phyloP scores from a whole-genome alignment of 2,797 vertebrate species.

The Pangasius krempfi region DNA sequence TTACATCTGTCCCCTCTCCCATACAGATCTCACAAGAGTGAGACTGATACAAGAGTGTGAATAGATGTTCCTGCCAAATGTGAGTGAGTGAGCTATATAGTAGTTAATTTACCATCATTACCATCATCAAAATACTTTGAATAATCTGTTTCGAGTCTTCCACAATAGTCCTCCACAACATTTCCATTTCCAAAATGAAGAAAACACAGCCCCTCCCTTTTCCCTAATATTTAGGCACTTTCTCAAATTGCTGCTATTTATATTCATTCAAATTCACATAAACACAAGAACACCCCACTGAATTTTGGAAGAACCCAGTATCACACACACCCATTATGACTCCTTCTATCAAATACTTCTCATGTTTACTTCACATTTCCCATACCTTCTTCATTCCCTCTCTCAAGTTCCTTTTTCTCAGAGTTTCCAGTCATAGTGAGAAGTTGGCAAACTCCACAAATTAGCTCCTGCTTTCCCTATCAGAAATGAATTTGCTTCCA shows the following conservation, averaged over 20 bases:
- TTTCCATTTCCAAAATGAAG: background rate
- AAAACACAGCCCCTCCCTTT: background rate
- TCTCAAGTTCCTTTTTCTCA: background rate
- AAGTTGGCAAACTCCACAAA: background rate
- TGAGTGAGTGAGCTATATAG: background rate
- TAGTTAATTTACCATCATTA: background rate
- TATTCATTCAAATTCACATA: background rate
- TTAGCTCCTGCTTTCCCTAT: constrained; percentile 1
- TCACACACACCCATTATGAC: background rate
- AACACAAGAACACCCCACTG: background rate
- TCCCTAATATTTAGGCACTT: background rate
- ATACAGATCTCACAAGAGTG: background rate
- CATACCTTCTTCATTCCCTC: background rate
- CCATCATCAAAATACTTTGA: background rate
- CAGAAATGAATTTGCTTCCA: background rate
- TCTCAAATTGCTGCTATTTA: background rate
- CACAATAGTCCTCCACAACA: background rate
- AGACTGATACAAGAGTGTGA: background rate
- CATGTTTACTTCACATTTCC: background rate
- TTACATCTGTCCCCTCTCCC: background rate
- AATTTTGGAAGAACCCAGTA: background rate
- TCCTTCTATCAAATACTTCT: background rate
- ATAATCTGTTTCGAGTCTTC: background rate
- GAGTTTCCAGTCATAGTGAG: background rate
- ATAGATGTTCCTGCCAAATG: background rate